Evolutionary conservation across 2,888 invertebrate genomes (phyloP).

Genomic region (Drosophila paramelanica): DNA sequence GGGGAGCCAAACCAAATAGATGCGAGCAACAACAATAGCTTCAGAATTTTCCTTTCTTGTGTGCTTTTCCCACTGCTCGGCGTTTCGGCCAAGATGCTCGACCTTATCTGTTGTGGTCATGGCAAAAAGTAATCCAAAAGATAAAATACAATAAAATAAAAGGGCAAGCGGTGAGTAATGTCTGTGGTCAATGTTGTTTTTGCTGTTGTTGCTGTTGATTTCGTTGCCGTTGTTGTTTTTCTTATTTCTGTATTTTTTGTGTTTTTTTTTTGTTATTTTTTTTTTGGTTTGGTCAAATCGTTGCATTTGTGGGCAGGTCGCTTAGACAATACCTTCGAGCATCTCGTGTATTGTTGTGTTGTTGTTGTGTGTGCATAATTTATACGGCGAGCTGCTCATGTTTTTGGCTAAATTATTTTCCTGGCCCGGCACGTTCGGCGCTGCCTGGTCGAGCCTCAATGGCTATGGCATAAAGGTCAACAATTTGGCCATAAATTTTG

Average conservation of each 20-base stretch:
- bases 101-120: constrained; percentile 79
- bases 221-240: constrained; percentile 6
- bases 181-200: constrained; percentile 38
- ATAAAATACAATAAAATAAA: constrained; percentile 80
- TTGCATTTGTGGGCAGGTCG: constrained; percentile 68
- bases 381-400: constrained; percentile 72
- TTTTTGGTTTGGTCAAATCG: constrained; percentile 30
- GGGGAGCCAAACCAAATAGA: constrained; percentile 41
- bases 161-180: constrained; percentile 75
- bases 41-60: constrained; percentile 49
- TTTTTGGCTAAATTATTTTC: constrained; percentile 76
- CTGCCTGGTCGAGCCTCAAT: constrained; percentile 36
- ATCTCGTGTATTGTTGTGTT: constrained; percentile 28
- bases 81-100: constrained; percentile 67
- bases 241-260: too few species aligned
- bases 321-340: constrained; percentile 74
- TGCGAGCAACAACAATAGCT: constrained; percentile 55
- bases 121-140: constrained; percentile 79
- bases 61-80: constrained; percentile 39
- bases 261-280: constrained; percentile 1
- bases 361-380: constrained; percentile 67
- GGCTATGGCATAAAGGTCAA: constrained; percentile 58
- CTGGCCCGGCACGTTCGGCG: constrained; percentile 64
- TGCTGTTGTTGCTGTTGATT: constrained; percentile 16
- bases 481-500: constrained; percentile 73